Base-by-base conservation (phyloP, 2,888 invertebrate species). In the Drosophila barbarae region DNA sequence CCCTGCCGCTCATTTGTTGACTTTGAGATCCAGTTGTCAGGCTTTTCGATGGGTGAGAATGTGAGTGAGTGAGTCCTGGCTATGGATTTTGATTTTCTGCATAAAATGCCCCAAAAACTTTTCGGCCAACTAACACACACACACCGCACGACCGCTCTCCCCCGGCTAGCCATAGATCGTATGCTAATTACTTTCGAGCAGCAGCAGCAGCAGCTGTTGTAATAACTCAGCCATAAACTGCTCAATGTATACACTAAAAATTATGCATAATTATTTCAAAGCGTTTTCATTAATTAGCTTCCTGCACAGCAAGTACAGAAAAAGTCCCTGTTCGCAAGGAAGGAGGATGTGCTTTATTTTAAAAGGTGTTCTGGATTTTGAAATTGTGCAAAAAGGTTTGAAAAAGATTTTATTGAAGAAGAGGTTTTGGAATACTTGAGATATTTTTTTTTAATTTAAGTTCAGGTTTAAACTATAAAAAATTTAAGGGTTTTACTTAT, bases 191-290 rank as follows among this genome's bases (percentile, higher is more conserved):
- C 76, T 76, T 82, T 78, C 69, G 50, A 73, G 63, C 73, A 70
- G 71, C 46, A 67, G 23, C 76, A 71, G 74, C 79, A 81, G 73
- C 79, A 81, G 73, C 79, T 83, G 78, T 69, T 74, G 75, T 76
- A 76, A 76, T 77, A 77, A 77, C 73, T 82, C 80, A 82, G 81
- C 76, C 85, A 86, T 85, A 84, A 86, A 86, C 82, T 78, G 75
- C 84, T 80, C 78, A 85, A 82, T 86, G 80, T 86, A 82, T 84
- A 86, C 82, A 85, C 78, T 87, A 77, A 84, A 86, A 87, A 86
- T 87, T 80, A 83, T 87, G 87, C 87, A 87, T 85, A 86, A 86
- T 87, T 86, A 86, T 86, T 86, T 86, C 78, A 86, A 86, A 87
- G 84, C 86, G 77, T 80, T 84, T 79, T 81, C 85, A 86, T 86